Percentiles rank a stretch among this genome's conserved stretches.
phyloP scores from a whole-genome alignment of 1,140 invertebrate species.

The Solen grandis region DNA sequence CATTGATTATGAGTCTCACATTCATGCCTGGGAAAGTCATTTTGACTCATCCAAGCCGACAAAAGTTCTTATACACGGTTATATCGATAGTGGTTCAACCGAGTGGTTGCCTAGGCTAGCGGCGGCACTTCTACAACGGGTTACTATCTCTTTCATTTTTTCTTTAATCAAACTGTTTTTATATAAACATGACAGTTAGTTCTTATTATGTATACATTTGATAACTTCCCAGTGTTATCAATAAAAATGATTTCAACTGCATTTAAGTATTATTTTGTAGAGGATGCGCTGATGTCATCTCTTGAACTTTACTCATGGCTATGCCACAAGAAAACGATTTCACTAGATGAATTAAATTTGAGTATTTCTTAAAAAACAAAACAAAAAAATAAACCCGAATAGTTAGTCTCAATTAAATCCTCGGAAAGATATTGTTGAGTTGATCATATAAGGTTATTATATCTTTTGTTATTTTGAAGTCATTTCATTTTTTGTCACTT shows the following conservation, averaged over 20 bases:
- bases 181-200: too few relatives aligned
- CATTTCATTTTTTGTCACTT: too few relatives aligned
- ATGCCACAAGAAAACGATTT: too few relatives aligned
- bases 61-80: constrained; percentile 58
- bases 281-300: background rate
- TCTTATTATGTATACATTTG: background rate
- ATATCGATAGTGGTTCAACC: constrained; percentile 19
- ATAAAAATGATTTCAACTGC: background rate
- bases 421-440: too few relatives aligned
- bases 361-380: too few relatives aligned
- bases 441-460: too few relatives aligned
- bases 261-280: background rate
- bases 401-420: too few relatives aligned
- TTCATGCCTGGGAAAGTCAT: background rate
- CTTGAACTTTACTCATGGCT: constrained; percentile 10
- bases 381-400: too few relatives aligned
- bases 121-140: constrained; percentile 70
- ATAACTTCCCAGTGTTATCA: constrained; percentile 80
- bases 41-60: constrained; percentile 37
- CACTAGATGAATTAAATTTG: too few relatives aligned
- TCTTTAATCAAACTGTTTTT: too few relatives aligned
- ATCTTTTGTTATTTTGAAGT: too few relatives aligned
- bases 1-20: background rate
- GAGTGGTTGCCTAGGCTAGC: constrained; percentile 13
- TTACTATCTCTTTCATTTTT: too few relatives aligned